Base-by-base conservation (phyloP, 2,888 invertebrate species). In the Athrips mouffetella region DNA sequence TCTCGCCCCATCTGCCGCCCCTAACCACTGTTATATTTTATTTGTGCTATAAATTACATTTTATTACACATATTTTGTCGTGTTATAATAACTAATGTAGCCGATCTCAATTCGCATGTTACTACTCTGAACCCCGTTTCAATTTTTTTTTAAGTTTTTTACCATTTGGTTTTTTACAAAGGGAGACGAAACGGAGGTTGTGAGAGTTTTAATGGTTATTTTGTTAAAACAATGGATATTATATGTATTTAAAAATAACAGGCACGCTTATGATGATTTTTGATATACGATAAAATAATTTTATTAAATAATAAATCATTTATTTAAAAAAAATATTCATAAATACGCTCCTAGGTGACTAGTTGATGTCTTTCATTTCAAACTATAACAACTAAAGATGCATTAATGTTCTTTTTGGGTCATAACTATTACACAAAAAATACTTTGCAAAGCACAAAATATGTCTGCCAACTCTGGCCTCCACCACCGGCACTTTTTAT, bases 31-130 rank as follows among this genome's bases (percentile, higher is more conserved):
- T 84, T 85, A 87, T 87, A 87, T 88, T 89, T 89, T 89, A 89
- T 89, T 88, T 88, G 80, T 64, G 70, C 80, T 72, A 89, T 89
- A 89, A 89, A 89, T 89, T 79, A 85, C 80, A 62, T 89, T 89
- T 89, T 89, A 89, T 89, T 89, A 84, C 89, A 88, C 87, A 89
- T 89, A 89, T 89, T 89, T 89, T 89, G 89, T 88, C 86, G 89
- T 87, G 89, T 86, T 89, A 89, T 88, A 87, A 89, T 88, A 89
- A 89, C 88, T 89, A 89, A 89, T 89, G 89, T 85, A 89, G 80
- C 82, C 75, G 77, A 80, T 82, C 84, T 80, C 84, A 83, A 83
- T 84, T 82, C 82, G 76, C 80, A 74, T 85, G 88, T 86, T 83
- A 87, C 84, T 81, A 78, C 68, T 70, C 82, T 76, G 78, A 73